Conservation (phyloP, 2,797 vertebrate species). For the Chromobotia macracanthus region DNA sequence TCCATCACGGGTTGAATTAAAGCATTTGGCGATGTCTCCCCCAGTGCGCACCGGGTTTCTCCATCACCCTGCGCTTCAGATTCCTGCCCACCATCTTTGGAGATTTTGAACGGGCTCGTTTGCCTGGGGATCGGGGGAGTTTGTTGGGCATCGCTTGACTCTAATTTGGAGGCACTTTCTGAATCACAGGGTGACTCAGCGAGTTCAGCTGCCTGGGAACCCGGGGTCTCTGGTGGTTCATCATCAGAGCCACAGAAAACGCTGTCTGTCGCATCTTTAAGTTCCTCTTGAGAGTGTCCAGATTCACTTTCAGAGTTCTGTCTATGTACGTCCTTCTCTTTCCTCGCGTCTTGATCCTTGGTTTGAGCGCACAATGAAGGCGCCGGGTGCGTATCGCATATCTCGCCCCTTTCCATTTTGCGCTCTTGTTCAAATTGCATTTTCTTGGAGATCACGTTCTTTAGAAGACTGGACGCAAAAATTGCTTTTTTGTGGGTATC, state of each 20-base stretch:
- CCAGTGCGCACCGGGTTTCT: conserved; percentile 45
- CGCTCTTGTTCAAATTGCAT: conserved; percentile 95
- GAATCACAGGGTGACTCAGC: conserved; percentile 62
- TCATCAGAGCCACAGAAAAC: conserved; percentile 76
- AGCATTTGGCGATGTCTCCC: conserved; percentile 65
- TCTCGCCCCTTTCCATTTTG: conserved; percentile 90
- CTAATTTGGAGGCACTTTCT: conserved; percentile 70
- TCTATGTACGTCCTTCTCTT: conserved; percentile 76
- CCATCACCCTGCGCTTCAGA: conserved; percentile 61
- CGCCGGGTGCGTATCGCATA: conserved; percentile 66
- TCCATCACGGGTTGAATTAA: conserved; percentile 68
- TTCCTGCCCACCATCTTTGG: conserved; percentile 80
- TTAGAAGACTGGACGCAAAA: conserved; percentile 91
- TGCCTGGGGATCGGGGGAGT: conserved; percentile 79
- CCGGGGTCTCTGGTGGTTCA: conserved; percentile 59
- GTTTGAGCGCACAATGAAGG: conserved; percentile 57
- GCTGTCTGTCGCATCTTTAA: conserved; percentile 63
- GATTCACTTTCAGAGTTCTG: conserved; percentile 86
- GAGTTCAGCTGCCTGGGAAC: conserved; percentile 29
- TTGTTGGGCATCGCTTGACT: conserved; percentile 73
- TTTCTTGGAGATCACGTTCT: conserved; percentile 97
- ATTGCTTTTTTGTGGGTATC: conserved; percentile 84
- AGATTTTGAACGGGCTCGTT: conserved; percentile 83
- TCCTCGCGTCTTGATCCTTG: conserved; percentile 69
- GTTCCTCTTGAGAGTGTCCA: conserved; percentile 79